Conservation (phyloP, 2,797 vertebrate genomes). For the Pangasius djambal region DNA sequence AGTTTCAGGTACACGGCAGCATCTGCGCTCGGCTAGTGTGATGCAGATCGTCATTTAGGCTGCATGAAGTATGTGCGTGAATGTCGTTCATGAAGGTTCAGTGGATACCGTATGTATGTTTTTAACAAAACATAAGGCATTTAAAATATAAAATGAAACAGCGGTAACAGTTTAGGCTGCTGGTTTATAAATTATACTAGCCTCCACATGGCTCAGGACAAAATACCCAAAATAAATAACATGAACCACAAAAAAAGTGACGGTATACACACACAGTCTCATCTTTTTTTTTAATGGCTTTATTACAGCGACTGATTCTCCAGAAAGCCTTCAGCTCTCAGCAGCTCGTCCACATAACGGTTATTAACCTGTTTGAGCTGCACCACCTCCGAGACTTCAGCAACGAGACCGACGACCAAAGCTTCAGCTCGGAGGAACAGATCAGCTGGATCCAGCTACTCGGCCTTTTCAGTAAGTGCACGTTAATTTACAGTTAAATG, state of each 20-base stretch:
- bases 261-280: neutral
- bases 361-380: constrained; percentile 97
- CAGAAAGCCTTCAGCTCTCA: constrained; percentile 97
- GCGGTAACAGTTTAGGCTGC: neutral
- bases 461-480: constrained; percentile 90
- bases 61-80: neutral
- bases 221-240: neutral
- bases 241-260: neutral
- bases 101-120: neutral
- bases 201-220: neutral
- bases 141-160: neutral
- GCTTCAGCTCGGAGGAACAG: constrained; percentile 88
- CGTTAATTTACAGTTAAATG: neutral
- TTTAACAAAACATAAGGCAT: neutral
- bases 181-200: neutral
- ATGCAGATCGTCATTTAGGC: neutral
- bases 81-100: neutral
- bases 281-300: constrained; percentile 49
- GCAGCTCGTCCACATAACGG: constrained; percentile 96
- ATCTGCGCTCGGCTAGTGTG: too few species aligned
- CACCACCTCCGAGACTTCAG: constrained; percentile 93
- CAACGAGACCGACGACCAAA: constrained; percentile 82
- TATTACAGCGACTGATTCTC: constrained; percentile 86
- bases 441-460: constrained; percentile 94
- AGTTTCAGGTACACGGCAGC: constrained; percentile 86